Evolutionary conservation across 2,797 vertebrate genomes (phyloP).

Genomic region (Tinamus major): DNA sequence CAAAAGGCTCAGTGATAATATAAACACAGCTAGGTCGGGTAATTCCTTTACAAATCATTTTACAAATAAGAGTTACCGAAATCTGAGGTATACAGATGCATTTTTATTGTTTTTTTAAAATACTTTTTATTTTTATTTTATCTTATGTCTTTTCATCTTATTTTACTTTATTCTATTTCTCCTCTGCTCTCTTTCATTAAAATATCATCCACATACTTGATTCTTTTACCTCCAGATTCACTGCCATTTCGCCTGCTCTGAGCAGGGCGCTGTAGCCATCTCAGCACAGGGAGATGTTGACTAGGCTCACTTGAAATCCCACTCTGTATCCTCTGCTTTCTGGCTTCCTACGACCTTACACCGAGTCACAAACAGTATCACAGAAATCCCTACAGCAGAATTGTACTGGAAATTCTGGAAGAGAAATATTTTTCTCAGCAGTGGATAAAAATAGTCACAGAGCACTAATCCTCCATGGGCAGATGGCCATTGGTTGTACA

Average conservation of each 20-base stretch:
- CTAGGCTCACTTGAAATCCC: background rate
- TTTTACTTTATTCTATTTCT: background rate
- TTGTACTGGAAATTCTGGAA: background rate
- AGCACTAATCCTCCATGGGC: constrained; percentile 43
- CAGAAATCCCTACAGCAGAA: background rate
- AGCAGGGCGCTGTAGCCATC: background rate
- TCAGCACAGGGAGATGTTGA: background rate
- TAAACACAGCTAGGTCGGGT: background rate
- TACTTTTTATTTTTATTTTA: background rate
- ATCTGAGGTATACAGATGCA: background rate
- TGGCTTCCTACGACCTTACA: background rate
- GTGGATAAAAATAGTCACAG: background rate
- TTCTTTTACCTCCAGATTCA: background rate
- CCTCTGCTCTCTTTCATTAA: background rate
- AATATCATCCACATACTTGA: background rate
- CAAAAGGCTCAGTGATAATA: constrained; percentile 29
- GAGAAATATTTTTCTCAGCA: constrained; percentile 8
- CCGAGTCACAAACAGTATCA: background rate
- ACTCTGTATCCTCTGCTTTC: background rate
- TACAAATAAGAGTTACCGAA: background rate
- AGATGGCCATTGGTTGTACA: constrained; percentile 56
- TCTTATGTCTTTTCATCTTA: background rate
- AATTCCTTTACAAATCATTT: background rate
- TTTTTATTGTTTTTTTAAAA: background rate
- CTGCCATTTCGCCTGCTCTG: background rate